These are phyloP conservation scores for Drosophila sechellia DNA, from an alignment of 1,140 invertebrate species.

Conservation along the genomic window DNA sequence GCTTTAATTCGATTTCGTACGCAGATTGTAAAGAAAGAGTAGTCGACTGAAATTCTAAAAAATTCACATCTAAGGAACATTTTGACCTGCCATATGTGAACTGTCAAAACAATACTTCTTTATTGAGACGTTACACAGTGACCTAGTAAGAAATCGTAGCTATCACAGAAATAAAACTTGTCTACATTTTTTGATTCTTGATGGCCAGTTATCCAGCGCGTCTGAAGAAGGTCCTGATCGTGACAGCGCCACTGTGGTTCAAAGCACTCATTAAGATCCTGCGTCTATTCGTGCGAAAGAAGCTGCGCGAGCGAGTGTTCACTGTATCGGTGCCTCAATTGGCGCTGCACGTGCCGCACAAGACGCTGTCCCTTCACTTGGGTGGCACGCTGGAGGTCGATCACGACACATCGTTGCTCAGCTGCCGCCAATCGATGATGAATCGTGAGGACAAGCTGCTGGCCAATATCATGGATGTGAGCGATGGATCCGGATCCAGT, in stretches of 20 bases:
- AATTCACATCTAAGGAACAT: too few species aligned
- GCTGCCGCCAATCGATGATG: slow-evolving; percentile 87
- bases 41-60: neutral
- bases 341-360: slow-evolving; percentile 90
- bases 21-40: too few species aligned
- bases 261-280: slow-evolving; percentile 99
- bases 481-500: slow-evolving; percentile 11
- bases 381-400: slow-evolving; percentile 94
- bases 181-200: too few species aligned
- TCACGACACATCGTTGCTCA: slow-evolving; percentile 93
- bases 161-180: too few species aligned
- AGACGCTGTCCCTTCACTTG: slow-evolving; percentile 93
- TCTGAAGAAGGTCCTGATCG: slow-evolving; percentile 98
- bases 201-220: slow-evolving; percentile 98
- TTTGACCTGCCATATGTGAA: too few species aligned
- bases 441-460: slow-evolving; percentile 85
- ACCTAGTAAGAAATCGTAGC: too few species aligned
- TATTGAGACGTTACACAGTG: too few species aligned
- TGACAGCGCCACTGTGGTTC: slow-evolving; percentile 97
- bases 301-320: slow-evolving; percentile 97
- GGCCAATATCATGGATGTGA: slow-evolving; percentile 81
- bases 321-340: slow-evolving; percentile 95
- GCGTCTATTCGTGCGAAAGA: slow-evolving; percentile 97
- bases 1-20: too few species aligned
- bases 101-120: slow-evolving; percentile 79